phyloP scores from a whole-genome alignment of 37 sponge, comb jelly and placozoan genomes.

The Sycon ciliatum region DNA sequence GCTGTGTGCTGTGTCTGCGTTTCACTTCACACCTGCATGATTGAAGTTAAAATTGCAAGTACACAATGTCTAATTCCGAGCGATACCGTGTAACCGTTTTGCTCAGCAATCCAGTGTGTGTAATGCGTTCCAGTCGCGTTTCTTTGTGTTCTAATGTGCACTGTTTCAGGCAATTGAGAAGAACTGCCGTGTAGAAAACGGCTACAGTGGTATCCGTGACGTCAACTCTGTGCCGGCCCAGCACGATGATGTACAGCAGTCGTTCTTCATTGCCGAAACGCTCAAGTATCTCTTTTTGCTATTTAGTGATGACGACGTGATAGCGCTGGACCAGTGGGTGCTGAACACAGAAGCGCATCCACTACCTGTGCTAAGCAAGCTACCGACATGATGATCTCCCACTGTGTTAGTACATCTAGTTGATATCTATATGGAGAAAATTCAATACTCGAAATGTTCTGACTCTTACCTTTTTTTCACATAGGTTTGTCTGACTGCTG shows the following conservation, averaged over 20 bases:
- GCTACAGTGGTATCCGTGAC: conserved; percentile 11
- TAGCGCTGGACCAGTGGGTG: conserved; percentile 20
- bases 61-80: too few relatives aligned
- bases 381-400: not conserved
- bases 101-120: too few relatives aligned
- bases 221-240: not conserved
- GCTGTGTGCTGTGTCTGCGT: too few relatives aligned
- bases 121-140: not conserved
- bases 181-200: conserved; percentile 1
- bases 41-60: too few relatives aligned
- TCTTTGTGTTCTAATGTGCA: not conserved
- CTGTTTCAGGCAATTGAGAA: conserved; percentile 15
- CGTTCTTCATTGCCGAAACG: conserved; percentile 17
- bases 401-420: too few relatives aligned
- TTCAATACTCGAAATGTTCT: too few relatives aligned
- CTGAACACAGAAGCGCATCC: conserved; percentile 27
- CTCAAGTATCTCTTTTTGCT: conserved; percentile 19
- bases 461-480: too few relatives aligned
- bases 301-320: conserved; percentile 2
- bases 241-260: conserved; percentile 19
- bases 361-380: not conserved
- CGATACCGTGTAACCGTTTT: too few relatives aligned
- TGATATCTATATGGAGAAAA: too few relatives aligned
- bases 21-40: too few relatives aligned
- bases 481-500: too few relatives aligned